phyloP scores from a whole-genome alignment of 2,113 vertebrate genomes.

The Tretioscincus oriximinensis region DNA sequence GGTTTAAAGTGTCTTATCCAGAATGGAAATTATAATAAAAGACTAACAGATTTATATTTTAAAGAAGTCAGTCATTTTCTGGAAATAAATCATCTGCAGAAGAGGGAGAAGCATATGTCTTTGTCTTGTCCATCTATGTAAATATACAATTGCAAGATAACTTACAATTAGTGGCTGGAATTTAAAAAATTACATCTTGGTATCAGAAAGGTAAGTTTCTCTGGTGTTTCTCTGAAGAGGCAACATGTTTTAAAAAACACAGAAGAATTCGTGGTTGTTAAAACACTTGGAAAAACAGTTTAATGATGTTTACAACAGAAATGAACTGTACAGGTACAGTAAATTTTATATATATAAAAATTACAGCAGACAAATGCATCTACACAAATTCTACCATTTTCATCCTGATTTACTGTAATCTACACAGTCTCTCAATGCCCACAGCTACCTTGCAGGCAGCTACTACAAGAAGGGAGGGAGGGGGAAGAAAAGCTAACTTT shows the following conservation, averaged over 20 bases:
- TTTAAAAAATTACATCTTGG: neutral
- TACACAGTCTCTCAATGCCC: slow-evolving; percentile 88
- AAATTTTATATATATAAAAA: slow-evolving; percentile 97
- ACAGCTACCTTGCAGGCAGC: slow-evolving; percentile 61
- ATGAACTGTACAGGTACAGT: slow-evolving; percentile 99
- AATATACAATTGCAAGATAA: neutral
- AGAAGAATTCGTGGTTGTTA: slow-evolving; percentile 74
- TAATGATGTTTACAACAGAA: slow-evolving; percentile 99
- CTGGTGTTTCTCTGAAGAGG: neutral
- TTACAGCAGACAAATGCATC: slow-evolving; percentile 99
- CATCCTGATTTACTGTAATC: slow-evolving; percentile 95
- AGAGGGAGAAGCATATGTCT: neutral
- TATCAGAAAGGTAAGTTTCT: neutral
- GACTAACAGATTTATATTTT: neutral
- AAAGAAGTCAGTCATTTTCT: neutral
- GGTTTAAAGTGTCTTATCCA: neutral
- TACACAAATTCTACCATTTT: slow-evolving; percentile 91
- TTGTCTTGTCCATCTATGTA: neutral
- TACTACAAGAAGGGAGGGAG: slow-evolving; percentile 41
- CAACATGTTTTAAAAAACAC: slow-evolving; percentile 28
- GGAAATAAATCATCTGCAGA: neutral
- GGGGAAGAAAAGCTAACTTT: slow-evolving; percentile 71
- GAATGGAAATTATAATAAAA: neutral
- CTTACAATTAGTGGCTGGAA: neutral
- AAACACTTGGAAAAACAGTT: slow-evolving; percentile 99